Evolutionary conservation across 1,140 invertebrate species (phyloP).

Genomic region (Chionoecetes opilio): DNA sequence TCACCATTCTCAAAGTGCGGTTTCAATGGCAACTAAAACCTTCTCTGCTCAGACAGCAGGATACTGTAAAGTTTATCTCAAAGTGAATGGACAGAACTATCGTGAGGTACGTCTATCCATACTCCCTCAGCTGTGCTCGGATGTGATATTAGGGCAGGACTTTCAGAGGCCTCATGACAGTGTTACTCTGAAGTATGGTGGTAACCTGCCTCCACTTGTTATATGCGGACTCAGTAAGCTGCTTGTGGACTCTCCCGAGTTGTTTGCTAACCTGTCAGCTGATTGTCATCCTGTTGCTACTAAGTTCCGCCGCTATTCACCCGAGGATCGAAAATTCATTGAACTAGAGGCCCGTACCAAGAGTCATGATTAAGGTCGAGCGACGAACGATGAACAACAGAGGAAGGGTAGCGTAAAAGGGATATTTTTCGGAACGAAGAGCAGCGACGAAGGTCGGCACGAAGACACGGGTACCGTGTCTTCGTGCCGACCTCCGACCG

Average conservation of each 20-base stretch:
- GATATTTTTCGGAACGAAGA: too few species aligned
- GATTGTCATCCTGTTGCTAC: slow-evolving; percentile 59
- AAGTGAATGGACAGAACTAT: slow-evolving; percentile 59
- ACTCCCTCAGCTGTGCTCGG: slow-evolving; percentile 54
- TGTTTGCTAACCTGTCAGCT: slow-evolving; percentile 63
- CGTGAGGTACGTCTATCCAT: slow-evolving; percentile 42
- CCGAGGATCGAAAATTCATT: slow-evolving; percentile 34
- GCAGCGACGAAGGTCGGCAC: too few species aligned
- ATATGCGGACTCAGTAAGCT: slow-evolving; percentile 51
- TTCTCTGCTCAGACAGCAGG: slow-evolving; percentile 44
- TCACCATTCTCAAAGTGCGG: slow-evolving; percentile 22
- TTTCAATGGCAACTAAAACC: slow-evolving; percentile 59
- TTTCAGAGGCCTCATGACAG: slow-evolving; percentile 42
- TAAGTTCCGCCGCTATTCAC: slow-evolving; percentile 49
- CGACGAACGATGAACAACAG: too few species aligned
- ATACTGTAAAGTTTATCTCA: slow-evolving; percentile 47
- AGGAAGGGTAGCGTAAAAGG: too few species aligned
- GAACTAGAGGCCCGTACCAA: slow-evolving; percentile 15
- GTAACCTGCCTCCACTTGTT: slow-evolving; percentile 62
- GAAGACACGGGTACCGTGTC: too few species aligned
- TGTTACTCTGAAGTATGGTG: slow-evolving; percentile 36
- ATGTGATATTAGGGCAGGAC: slow-evolving; percentile 49
- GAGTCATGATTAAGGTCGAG: too few species aligned
- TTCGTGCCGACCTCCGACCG: too few species aligned
- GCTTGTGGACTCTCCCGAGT: slow-evolving; percentile 41